These are phyloP conservation scores for Syritta pipiens DNA, from an alignment of 2,888 invertebrate species.

Conservation along the genomic window DNA sequence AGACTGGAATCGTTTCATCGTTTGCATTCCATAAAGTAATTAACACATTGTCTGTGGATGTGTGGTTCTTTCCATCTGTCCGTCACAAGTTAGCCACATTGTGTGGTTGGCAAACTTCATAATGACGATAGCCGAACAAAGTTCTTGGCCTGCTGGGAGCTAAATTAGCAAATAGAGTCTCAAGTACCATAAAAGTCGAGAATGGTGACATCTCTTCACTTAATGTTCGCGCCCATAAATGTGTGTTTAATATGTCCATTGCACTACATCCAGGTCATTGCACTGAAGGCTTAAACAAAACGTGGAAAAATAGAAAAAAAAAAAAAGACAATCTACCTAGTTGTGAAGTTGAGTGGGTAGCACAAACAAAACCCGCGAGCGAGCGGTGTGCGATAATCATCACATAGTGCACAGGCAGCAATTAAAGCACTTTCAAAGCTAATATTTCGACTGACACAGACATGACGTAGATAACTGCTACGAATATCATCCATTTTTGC, in stretches of 20 bases:
- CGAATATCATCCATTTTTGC: slow-evolving; percentile 41
- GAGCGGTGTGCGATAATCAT: slow-evolving; percentile 42
- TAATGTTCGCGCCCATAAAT: slow-evolving; percentile 62
- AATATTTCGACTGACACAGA: slow-evolving; percentile 59
- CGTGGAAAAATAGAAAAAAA: slow-evolving; percentile 1
- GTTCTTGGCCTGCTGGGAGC: slow-evolving; percentile 47
- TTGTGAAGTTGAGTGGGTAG: slow-evolving; percentile 21
- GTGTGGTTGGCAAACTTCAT: slow-evolving; percentile 37
- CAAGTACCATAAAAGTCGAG: slow-evolving; percentile 47
- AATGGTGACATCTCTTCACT: slow-evolving; percentile 59
- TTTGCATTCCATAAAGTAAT: slow-evolving; percentile 57
- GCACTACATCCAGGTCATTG: slow-evolving; percentile 62
- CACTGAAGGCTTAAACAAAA: slow-evolving; percentile 24
- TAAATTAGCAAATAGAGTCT: slow-evolving; percentile 54
- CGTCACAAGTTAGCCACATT: slow-evolving; percentile 28
- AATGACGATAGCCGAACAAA: slow-evolving; percentile 35
- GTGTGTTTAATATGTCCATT: slow-evolving; percentile 61
- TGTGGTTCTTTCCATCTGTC: slow-evolving; percentile 34
- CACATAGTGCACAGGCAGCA: slow-evolving; percentile 55
- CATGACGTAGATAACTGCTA: slow-evolving; percentile 59
- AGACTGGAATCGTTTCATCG: slow-evolving; percentile 52
- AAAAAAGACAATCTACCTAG: slow-evolving; percentile 8
- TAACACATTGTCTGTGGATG: slow-evolving; percentile 60
- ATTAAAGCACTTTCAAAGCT: slow-evolving; percentile 63
- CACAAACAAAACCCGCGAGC: slow-evolving; percentile 32